phyloP scores from a whole-genome alignment of 2,888 invertebrate species.

The Eupithecia subumbrata region DNA sequence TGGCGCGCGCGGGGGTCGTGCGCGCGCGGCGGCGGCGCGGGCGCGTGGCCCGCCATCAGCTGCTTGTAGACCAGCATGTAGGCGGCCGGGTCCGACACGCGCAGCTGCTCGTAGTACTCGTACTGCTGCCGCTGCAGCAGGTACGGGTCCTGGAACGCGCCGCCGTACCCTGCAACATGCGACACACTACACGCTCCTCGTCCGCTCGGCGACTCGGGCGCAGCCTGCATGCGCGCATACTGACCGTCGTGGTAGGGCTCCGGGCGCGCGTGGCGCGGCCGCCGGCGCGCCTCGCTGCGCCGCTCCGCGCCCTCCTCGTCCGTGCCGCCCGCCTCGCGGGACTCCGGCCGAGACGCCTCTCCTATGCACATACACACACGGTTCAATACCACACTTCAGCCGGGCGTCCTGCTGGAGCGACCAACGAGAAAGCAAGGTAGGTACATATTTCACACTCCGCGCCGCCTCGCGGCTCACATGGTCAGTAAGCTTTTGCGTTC shows the following conservation, averaged over 20 bases:
- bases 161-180: slow-evolving; percentile 45
- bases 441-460: background rate
- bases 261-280: slow-evolving; percentile 48
- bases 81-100: slow-evolving; percentile 90
- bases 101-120: slow-evolving; percentile 91
- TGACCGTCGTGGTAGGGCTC: slow-evolving; percentile 67
- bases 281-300: slow-evolving; percentile 41
- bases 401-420: background rate
- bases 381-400: background rate
- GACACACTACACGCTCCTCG: background rate
- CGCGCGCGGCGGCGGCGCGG: slow-evolving; percentile 13
- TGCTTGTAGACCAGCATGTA: slow-evolving; percentile 92
- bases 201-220: background rate
- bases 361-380: slow-evolving; percentile 48
- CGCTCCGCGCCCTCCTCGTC: slow-evolving; percentile 67
- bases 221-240: slow-evolving; percentile 8
- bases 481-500: background rate
- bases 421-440: background rate
- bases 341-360: slow-evolving; percentile 69
- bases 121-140: slow-evolving; percentile 86
- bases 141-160: slow-evolving; percentile 78
- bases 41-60: slow-evolving; percentile 76
- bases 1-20: background rate
- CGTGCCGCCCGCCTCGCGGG: slow-evolving; percentile 66
- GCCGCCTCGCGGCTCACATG: background rate